Evolutionary conservation across 2,797 vertebrate species (phyloP).

Genomic region (Cichlasoma orientale): DNA sequence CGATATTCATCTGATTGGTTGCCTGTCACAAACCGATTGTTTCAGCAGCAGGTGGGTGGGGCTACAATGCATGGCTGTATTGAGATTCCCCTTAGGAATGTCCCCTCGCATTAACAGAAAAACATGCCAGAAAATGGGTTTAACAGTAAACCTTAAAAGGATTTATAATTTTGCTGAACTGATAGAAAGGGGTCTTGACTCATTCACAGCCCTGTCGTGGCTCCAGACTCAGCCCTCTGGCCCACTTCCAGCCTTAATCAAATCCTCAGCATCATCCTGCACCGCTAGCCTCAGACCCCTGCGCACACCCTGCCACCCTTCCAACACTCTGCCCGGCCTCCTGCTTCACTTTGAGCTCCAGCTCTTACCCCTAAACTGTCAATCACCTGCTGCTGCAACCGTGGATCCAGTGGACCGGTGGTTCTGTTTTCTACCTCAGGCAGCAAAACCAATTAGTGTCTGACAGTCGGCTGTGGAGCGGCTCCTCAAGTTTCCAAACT

Average conservation of each 20-base stretch:
- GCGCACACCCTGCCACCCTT: background rate
- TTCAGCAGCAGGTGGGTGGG: background rate
- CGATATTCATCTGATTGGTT: background rate
- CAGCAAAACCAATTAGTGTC: conserved; percentile 62
- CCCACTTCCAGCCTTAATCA: background rate
- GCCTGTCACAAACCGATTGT: background rate
- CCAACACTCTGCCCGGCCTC: background rate
- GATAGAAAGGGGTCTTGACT: background rate
- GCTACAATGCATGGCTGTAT: background rate
- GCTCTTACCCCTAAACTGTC: conserved; percentile 26
- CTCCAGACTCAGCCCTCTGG: background rate
- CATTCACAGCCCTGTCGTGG: background rate
- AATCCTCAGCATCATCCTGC: background rate
- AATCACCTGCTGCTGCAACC: conserved; percentile 26
- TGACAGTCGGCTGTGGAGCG: conserved; percentile 36
- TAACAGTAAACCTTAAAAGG: background rate
- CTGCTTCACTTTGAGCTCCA: conserved; percentile 1
- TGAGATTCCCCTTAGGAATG: no score
- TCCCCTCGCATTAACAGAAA: background rate
- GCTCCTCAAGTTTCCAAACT: conserved; percentile 34
- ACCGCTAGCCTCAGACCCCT: background rate
- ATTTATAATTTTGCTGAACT: background rate
- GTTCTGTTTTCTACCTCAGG: conserved; percentile 30
- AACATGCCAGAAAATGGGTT: background rate
- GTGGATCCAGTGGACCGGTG: conserved; percentile 6